These are phyloP conservation scores for Pseudorhombus dupliciocellatus DNA, from an alignment of 2,113 vertebrate species.

Conservation along the genomic window DNA sequence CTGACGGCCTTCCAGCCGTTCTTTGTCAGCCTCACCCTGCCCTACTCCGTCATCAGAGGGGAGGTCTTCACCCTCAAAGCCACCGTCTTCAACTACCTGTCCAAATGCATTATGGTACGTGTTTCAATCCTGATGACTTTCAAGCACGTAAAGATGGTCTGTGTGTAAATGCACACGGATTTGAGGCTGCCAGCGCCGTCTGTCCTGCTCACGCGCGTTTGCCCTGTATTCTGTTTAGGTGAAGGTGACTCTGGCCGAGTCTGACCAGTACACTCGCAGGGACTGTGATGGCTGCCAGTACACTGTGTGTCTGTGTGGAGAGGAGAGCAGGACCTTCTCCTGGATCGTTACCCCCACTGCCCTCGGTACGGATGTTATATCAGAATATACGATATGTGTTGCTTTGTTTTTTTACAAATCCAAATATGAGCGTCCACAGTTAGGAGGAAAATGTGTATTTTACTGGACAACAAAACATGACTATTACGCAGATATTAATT, in stretches of 20 bases:
- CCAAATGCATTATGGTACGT: slow-evolving; percentile 86
- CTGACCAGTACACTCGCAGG: slow-evolving; percentile 74
- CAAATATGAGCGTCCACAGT: neutral
- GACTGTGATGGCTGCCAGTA: slow-evolving; percentile 73
- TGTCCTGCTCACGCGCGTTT: no score
- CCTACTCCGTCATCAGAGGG: slow-evolving; percentile 85
- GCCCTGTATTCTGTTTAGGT: slow-evolving; percentile 72
- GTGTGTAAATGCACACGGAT: no score
- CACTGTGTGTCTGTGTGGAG: slow-evolving; percentile 73
- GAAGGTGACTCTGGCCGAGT: slow-evolving; percentile 67
- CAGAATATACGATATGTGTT: neutral
- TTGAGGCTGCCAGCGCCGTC: neutral
- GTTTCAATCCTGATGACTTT: neutral
- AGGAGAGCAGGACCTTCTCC: slow-evolving; percentile 77
- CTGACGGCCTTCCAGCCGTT: slow-evolving; percentile 85
- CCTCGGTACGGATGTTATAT: slow-evolving; percentile 74
- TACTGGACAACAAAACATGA: no score
- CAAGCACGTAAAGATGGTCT: no score
- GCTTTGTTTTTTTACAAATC: neutral
- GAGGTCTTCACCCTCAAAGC: slow-evolving; percentile 86
- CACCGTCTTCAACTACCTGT: slow-evolving; percentile 87
- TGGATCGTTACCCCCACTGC: slow-evolving; percentile 77
- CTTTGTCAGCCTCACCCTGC: slow-evolving; percentile 84
- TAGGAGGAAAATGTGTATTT: no score
- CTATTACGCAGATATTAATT: no score